These are phyloP conservation scores for Periparus ater DNA, from an alignment of 2,797 vertebrate genomes.

Conservation along the genomic window DNA sequence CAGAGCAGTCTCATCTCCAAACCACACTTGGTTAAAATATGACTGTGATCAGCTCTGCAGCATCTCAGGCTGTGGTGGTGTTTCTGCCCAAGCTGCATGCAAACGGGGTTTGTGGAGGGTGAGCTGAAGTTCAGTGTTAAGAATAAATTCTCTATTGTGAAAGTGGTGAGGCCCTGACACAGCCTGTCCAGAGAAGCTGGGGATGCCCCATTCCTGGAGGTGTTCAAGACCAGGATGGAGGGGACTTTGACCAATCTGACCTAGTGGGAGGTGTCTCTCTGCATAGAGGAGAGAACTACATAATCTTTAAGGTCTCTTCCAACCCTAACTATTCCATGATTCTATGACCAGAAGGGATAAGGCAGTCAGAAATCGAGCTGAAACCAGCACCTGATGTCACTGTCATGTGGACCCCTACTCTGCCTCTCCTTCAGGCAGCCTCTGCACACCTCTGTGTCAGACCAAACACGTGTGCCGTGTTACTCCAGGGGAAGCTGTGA, in stretches of 20 bases:
- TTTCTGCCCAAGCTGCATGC: not conserved
- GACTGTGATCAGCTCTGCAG: not conserved
- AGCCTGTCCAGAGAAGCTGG: not conserved
- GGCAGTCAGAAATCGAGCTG: not conserved
- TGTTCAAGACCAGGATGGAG: not conserved
- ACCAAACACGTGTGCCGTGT: accelerated
- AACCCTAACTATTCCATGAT: not conserved
- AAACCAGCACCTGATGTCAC: not conserved
- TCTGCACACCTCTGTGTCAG: not conserved
- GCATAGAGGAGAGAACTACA: accelerated
- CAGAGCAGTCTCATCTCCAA: not conserved
- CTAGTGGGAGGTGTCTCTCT: not conserved
- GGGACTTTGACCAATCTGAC: not conserved
- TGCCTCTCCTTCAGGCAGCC: not conserved
- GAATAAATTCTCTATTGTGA: not conserved
- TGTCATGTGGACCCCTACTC: not conserved
- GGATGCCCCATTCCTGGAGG: not conserved
- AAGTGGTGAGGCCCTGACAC: not conserved
- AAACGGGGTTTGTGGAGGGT: not conserved
- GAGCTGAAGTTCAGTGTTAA: not conserved
- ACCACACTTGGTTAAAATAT: not conserved
- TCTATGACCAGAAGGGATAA: not conserved
- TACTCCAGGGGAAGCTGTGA: not conserved
- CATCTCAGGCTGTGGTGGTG: not conserved
- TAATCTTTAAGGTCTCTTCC: not conserved